phyloP scores from a whole-genome alignment of 35 echinoderm and acorn worm genomes.

The Strongylocentrotus purpuratus region DNA sequence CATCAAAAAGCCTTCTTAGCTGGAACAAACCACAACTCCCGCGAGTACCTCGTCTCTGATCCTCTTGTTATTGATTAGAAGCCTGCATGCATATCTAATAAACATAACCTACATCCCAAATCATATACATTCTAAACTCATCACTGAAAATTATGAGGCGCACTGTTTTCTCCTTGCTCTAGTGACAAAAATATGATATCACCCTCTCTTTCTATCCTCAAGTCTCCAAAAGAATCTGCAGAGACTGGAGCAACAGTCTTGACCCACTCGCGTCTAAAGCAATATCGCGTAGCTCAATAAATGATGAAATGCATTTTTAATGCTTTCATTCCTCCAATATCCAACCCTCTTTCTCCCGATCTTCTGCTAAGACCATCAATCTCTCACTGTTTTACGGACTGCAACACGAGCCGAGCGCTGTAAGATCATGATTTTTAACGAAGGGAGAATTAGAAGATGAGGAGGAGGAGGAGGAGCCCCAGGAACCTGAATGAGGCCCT shows the following conservation, averaged over 20 bases:
- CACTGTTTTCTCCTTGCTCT: not conserved
- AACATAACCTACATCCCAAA: not conserved
- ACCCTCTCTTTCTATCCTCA: not conserved
- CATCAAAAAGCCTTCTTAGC: not conserved
- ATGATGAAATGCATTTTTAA: not conserved
- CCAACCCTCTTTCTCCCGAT: not conserved
- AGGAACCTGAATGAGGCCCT: not conserved
- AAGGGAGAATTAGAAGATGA: not conserved
- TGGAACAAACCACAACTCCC: not conserved
- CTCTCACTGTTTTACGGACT: not conserved
- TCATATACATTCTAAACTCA: not conserved
- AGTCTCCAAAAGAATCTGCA: not conserved
- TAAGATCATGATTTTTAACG: slow-evolving; percentile 20
- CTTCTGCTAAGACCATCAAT: slow-evolving; percentile 36
- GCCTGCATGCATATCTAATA: slow-evolving; percentile 10
- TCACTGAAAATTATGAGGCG: not conserved
- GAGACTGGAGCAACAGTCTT: not conserved
- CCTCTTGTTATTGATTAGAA: not conserved
- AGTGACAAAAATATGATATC: not conserved
- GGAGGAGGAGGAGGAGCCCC: not conserved
- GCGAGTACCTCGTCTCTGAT: not conserved
- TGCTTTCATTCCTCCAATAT: not conserved
- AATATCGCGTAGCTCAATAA: not conserved
- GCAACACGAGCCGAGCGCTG: not conserved
- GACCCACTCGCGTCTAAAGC: not conserved